Evolutionary conservation across 2,888 invertebrate species (phyloP).

Genomic region (Ryuthela nishihirai): DNA sequence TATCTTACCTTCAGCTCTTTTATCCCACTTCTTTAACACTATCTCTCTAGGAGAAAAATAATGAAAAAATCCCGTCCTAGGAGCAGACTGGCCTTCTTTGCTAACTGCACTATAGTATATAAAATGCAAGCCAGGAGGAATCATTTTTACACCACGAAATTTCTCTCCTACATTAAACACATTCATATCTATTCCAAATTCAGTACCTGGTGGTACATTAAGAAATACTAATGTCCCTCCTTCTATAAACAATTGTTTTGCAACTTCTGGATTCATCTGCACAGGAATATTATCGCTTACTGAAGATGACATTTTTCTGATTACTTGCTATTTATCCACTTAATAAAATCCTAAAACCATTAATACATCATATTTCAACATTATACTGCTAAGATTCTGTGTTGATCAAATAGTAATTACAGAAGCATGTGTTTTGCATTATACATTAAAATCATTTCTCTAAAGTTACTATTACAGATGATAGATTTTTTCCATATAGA

Average conservation of each 20-base stretch:
- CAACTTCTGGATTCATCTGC: slow-evolving; percentile 70
- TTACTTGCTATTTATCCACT: too few relatives aligned
- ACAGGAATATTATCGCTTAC: not conserved
- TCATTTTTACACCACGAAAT: slow-evolving; percentile 97
- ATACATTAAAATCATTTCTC: too few relatives aligned
- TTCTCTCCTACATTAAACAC: slow-evolving; percentile 85
- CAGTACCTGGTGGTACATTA: slow-evolving; percentile 81
- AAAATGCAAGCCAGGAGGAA: slow-evolving; percentile 93
- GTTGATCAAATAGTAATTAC: too few relatives aligned
- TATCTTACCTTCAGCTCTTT: slow-evolving; percentile 60
- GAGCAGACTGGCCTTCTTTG: slow-evolving; percentile 56
- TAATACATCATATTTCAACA: too few relatives aligned
- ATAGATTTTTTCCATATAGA: too few relatives aligned
- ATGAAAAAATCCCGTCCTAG: slow-evolving; percentile 79
- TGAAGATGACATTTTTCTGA: too few relatives aligned
- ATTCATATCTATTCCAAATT: slow-evolving; percentile 94
- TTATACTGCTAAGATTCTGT: too few relatives aligned
- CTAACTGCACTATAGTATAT: slow-evolving; percentile 69
- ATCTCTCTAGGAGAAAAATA: slow-evolving; percentile 77
- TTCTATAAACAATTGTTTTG: slow-evolving; percentile 68
- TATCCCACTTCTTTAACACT: slow-evolving; percentile 83
- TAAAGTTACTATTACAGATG: too few relatives aligned
- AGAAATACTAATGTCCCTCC: slow-evolving; percentile 80
- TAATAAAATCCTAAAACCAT: too few relatives aligned
- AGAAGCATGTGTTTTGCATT: too few relatives aligned